phyloP scores from a whole-genome alignment of 2,888 invertebrate genomes.

The Steinernema hermaphroditum region DNA sequence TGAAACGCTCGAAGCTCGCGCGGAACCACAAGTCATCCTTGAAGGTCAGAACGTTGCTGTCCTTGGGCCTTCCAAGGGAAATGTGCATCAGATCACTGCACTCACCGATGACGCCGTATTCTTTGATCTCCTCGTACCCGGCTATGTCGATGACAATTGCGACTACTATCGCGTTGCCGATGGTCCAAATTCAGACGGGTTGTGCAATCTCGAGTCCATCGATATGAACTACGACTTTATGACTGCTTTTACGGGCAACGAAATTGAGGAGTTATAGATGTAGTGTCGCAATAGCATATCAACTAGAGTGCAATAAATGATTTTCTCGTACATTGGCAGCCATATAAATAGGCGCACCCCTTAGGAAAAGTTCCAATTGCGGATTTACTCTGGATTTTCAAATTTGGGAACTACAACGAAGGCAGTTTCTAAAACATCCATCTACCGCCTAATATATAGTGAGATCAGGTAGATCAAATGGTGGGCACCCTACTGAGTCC shows the following conservation, averaged over 20 bases:
- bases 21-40: conserved; percentile 1
- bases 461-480: too few species aligned
- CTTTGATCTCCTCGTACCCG: conserved; percentile 57
- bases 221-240: not conserved
- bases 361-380: too few species aligned
- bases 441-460: too few species aligned
- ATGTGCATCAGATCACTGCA: conserved; percentile 43
- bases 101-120: conserved; percentile 54
- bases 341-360: too few species aligned
- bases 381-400: too few species aligned
- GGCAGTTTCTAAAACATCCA: too few species aligned
- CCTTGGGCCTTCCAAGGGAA: conserved; percentile 42
- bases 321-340: too few species aligned
- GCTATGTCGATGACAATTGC: conserved; percentile 36
- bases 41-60: conserved; percentile 37
- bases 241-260: not conserved
- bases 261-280: not conserved
- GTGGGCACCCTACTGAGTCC: too few species aligned
- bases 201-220: not conserved
- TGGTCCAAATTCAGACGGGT: not conserved
- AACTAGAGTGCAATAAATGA: too few species aligned
- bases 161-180: not conserved
- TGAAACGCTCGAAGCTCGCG: not conserved
- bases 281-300: too few species aligned
- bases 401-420: too few species aligned